Evolutionary conservation across 92 coral and sea anemone genomes (phyloP).

Genomic region (Palythoa caribaeorum): DNA sequence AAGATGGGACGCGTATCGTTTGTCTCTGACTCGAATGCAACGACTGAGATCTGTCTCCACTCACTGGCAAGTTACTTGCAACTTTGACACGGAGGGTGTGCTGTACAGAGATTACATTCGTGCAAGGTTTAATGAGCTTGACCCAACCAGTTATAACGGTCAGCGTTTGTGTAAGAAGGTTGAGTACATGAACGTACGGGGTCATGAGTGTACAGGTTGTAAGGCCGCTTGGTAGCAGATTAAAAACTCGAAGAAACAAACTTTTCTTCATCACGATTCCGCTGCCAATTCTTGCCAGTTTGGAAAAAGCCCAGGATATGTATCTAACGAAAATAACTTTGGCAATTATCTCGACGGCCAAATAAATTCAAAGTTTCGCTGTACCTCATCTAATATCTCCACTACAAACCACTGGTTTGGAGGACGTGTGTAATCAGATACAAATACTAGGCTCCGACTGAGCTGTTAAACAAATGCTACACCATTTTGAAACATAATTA

Average conservation of each 20-base stretch:
- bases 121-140: constrained; percentile 42
- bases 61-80: constrained; percentile 73
- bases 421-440: neutral
- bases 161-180: constrained; percentile 25
- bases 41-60: constrained; percentile 49
- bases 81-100: constrained; percentile 60
- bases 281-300: neutral
- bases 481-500: too few species aligned
- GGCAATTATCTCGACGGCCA: neutral
- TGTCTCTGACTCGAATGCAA: constrained; percentile 41
- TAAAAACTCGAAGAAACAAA: neutral
- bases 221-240: constrained; percentile 43
- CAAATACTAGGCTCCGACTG: too few species aligned
- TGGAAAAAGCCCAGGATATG: neutral
- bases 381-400: neutral
- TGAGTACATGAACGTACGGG: constrained; percentile 63
- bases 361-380: neutral
- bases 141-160: constrained; percentile 30
- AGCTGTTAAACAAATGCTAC: too few species aligned
- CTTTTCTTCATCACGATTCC: constrained; percentile 7
- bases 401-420: constrained; percentile 7
- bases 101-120: constrained; percentile 64
- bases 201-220: constrained; percentile 50
- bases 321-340: neutral
- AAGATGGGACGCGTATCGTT: constrained; percentile 63